phyloP scores from a whole-genome alignment of 2,888 invertebrate species.

The Agriopis marginaria region DNA sequence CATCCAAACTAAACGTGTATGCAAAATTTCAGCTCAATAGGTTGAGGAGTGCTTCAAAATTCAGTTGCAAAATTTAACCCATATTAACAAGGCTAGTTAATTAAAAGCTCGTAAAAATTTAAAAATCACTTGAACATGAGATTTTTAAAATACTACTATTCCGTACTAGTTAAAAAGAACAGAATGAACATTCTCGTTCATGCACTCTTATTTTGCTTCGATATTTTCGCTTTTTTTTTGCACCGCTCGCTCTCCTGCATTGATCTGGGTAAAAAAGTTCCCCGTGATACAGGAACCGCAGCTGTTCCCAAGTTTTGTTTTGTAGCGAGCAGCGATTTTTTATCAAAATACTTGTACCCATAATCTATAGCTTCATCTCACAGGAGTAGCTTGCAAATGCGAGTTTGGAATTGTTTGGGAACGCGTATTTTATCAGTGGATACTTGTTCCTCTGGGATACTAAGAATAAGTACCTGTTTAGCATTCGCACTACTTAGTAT shows the following conservation, averaged over 20 bases:
- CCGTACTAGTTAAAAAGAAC: conserved; percentile 4
- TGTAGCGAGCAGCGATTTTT: conserved; percentile 36
- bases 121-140: no score
- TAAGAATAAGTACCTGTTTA: background rate
- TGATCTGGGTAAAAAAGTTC: conserved; percentile 27
- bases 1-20: no score
- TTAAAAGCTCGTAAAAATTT: no score
- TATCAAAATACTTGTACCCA: conserved; percentile 35
- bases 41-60: no score
- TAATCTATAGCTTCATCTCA: conserved; percentile 32
- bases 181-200: background rate
- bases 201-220: conserved; percentile 4
- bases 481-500: background rate
- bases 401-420: conserved; percentile 32
- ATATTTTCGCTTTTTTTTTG: conserved; percentile 7
- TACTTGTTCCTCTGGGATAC: conserved; percentile 1
- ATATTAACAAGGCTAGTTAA: no score
- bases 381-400: conserved; percentile 32
- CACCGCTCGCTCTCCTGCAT: conserved; percentile 22
- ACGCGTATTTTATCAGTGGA: conserved; percentile 23
- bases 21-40: no score
- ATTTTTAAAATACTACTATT: background rate
- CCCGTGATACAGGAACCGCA: conserved; percentile 36
- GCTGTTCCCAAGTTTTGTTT: conserved; percentile 36
- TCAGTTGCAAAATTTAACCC: no score